phyloP scores from a whole-genome alignment of 2,888 invertebrate species.

The Augochlorella aurata region DNA sequence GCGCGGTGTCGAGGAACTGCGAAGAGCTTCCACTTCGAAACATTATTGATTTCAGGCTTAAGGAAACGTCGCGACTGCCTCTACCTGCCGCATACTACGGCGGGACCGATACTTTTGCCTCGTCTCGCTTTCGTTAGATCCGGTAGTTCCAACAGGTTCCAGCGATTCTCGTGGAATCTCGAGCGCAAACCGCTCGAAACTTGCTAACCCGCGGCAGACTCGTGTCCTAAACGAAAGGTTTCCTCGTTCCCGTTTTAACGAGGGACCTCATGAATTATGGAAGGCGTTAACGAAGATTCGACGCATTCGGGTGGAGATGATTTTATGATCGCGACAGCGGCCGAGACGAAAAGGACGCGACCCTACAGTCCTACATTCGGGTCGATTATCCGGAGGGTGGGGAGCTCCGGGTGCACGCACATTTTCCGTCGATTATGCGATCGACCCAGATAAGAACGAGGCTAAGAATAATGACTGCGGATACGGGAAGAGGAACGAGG shows the following conservation, averaged over 20 bases:
- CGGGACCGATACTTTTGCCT: too few species aligned
- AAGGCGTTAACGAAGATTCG: background rate
- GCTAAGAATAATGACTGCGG: constrained; percentile 57
- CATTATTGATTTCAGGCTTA: constrained; percentile 21
- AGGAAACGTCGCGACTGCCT: background rate
- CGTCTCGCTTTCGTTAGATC: too few species aligned
- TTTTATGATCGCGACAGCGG: background rate
- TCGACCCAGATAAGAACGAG: constrained; percentile 55
- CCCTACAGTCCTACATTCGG: constrained; percentile 23
- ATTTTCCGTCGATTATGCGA: constrained; percentile 58
- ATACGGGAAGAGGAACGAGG: constrained; percentile 37
- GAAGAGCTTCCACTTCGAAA: constrained; percentile 23
- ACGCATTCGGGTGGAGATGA: background rate
- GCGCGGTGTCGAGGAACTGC: constrained; percentile 34
- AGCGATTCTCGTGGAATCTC: too few species aligned
- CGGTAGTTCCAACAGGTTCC: too few species aligned
- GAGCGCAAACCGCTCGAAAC: too few species aligned
- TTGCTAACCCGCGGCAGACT: too few species aligned
- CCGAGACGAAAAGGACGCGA: background rate
- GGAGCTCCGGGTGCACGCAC: constrained; percentile 35
- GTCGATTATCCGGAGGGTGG: constrained; percentile 33
- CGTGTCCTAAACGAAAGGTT: too few species aligned
- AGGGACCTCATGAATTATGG: background rate
- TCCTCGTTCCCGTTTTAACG: background rate
- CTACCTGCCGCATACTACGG: background rate